These are phyloP conservation scores for Clinocottus analis DNA, from an alignment of 2,113 vertebrate genomes.

Conservation along the genomic window DNA sequence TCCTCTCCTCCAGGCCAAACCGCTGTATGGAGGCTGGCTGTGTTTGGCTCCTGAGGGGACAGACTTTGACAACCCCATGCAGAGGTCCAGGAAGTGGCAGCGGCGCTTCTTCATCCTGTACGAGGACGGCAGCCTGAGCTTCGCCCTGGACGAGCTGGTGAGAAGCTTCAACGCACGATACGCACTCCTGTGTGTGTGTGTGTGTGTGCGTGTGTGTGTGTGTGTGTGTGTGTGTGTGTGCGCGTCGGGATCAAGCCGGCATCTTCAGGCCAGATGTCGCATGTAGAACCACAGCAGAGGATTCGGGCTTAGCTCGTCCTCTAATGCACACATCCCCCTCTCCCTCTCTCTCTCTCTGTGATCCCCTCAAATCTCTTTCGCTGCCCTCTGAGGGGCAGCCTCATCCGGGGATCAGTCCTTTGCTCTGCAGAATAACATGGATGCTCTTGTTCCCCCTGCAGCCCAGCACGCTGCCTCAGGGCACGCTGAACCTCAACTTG, in stretches of 20 bases:
- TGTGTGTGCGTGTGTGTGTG: too few species aligned
- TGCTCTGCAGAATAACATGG: too few species aligned
- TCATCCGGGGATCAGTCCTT: too few species aligned
- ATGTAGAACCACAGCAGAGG: constrained; percentile 64
- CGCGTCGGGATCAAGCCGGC: constrained; percentile 27
- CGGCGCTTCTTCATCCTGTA: constrained; percentile 82
- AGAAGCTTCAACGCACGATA: constrained; percentile 22
- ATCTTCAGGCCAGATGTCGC: constrained; percentile 73
- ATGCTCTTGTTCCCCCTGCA: constrained; percentile 50
- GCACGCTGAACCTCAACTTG: constrained; percentile 75
- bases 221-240: too few species aligned
- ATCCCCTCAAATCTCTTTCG: constrained; percentile 54
- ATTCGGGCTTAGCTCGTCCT: constrained; percentile 64
- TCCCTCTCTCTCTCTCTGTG: constrained; percentile 33
- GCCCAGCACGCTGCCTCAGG: constrained; percentile 81
- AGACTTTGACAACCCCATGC: constrained; percentile 79
- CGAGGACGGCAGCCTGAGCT: constrained; percentile 78
- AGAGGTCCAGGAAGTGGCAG: constrained; percentile 82
- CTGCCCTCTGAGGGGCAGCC: too few species aligned
- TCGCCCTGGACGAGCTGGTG: constrained; percentile 80
- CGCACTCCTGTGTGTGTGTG: not conserved
- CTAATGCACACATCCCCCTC: constrained; percentile 61
- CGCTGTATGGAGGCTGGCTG: constrained; percentile 80
- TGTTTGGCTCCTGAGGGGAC: constrained; percentile 82
- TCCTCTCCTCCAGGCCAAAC: constrained; percentile 70